Evolutionary conservation across 92 coral and sea anemone genomes (phyloP).

Genomic region (Chrysogorgia sp.): DNA sequence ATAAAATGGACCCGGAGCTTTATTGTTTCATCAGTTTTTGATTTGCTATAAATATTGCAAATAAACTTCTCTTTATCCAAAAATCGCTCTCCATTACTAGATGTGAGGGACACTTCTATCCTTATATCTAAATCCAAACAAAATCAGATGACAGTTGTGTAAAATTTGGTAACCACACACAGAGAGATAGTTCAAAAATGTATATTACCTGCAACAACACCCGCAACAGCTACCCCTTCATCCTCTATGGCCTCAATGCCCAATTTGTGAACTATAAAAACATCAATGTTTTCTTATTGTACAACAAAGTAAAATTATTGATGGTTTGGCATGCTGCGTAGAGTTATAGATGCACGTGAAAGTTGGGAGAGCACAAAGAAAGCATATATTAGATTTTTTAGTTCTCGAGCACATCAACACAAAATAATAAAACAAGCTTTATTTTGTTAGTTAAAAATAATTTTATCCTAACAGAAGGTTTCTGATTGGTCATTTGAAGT

Average conservation of each 20-base stretch:
- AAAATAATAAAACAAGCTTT: no score
- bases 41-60: slow-evolving; percentile 2
- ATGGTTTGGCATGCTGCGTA: no score
- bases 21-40: slow-evolving; percentile 30
- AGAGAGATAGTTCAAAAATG: neutral
- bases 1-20: slow-evolving; percentile 23
- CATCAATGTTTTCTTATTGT: neutral
- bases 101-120: slow-evolving; percentile 26
- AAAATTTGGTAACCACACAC: neutral
- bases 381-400: no score
- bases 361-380: no score
- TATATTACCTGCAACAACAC: slow-evolving; percentile 37
- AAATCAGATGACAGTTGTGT: neutral
- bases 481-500: no score
- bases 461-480: no score
- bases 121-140: slow-evolving; percentile 38
- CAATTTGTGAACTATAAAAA: neutral
- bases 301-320: slow-evolving; percentile 5
- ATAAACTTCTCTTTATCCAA: slow-evolving; percentile 34
- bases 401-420: no score
- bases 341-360: no score
- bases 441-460: no score
- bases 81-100: slow-evolving; percentile 13
- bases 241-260: neutral
- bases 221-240: slow-evolving; percentile 1